Conservation (phyloP, 2,113 vertebrate genomes). For the Condylura cristata region DNA sequence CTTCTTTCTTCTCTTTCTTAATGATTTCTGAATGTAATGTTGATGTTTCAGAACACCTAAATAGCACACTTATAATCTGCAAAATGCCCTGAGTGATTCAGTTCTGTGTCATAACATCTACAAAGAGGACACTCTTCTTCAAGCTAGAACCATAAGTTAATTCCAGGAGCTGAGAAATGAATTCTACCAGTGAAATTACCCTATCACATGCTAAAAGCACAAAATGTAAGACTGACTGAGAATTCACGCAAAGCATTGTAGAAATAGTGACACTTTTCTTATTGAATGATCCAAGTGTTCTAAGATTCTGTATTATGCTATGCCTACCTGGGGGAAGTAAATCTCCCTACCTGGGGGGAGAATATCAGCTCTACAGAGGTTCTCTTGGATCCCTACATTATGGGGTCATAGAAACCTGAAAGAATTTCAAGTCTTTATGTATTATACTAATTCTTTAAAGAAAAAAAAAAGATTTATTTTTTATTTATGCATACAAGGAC, state of each 20-base stretch:
- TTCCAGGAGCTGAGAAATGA: background rate
- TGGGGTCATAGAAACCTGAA: background rate
- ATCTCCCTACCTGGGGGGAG: background rate
- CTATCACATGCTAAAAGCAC: background rate
- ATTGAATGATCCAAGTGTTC: background rate
- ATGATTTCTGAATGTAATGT: background rate
- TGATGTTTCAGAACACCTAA: background rate
- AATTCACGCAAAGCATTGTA: background rate
- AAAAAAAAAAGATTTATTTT: no score
- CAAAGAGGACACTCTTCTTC: background rate
- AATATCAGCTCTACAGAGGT: background rate
- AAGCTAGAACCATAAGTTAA: background rate
- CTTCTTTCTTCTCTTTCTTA: background rate
- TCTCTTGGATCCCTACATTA: background rate
- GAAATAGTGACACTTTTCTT: background rate
- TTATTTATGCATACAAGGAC: no score
- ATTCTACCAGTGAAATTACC: background rate
- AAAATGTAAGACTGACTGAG: constrained; percentile 33
- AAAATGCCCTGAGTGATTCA: background rate
- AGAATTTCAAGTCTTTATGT: background rate
- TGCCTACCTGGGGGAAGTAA: background rate
- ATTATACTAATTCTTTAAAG: no score
- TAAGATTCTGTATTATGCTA: background rate
- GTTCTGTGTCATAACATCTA: background rate
- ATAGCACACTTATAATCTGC: background rate